phyloP scores from a whole-genome alignment of 2,888 invertebrate species.

The Nipponacmea schrenckii region DNA sequence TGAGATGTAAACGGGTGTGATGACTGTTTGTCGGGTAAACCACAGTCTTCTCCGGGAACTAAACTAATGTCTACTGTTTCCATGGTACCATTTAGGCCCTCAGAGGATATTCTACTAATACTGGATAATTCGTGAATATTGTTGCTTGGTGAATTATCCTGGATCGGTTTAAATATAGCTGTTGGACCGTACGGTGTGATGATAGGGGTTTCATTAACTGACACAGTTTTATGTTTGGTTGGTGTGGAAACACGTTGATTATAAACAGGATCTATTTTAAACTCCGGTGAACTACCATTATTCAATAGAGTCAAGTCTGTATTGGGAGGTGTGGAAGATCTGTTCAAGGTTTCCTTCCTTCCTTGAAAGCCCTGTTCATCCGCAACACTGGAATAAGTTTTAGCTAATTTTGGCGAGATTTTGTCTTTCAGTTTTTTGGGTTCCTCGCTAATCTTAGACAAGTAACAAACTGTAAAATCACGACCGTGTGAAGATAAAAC shows the following conservation, averaged over 20 bases:
- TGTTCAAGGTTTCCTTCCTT: not conserved
- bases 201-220: constrained; percentile 11
- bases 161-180: constrained; percentile 28
- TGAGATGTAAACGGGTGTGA: constrained; percentile 2
- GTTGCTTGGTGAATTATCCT: constrained; percentile 7
- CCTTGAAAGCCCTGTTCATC: no score
- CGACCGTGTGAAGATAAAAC: constrained; percentile 55
- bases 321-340: not conserved
- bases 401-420: not conserved
- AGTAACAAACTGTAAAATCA: constrained; percentile 59
- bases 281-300: not conserved
- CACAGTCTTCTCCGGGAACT: not conserved
- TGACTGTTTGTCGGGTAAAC: constrained; percentile 12
- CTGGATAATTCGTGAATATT: constrained; percentile 34
- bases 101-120: constrained; percentile 36
- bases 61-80: not conserved
- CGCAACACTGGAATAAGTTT: not conserved
- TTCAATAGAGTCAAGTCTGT: not conserved
- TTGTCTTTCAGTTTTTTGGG: constrained; percentile 1
- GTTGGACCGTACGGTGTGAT: constrained; percentile 33
- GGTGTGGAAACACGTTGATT: constrained; percentile 20
- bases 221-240: constrained; percentile 10
- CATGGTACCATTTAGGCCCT: constrained; percentile 32
- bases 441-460: constrained; percentile 52
- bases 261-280: not conserved